A percentile compares a stretch with the other conserved stretches of the same genome.
Evolutionary conservation across 1,140 invertebrate species (phyloP).

Genomic region (Dryas iulia): DNA sequence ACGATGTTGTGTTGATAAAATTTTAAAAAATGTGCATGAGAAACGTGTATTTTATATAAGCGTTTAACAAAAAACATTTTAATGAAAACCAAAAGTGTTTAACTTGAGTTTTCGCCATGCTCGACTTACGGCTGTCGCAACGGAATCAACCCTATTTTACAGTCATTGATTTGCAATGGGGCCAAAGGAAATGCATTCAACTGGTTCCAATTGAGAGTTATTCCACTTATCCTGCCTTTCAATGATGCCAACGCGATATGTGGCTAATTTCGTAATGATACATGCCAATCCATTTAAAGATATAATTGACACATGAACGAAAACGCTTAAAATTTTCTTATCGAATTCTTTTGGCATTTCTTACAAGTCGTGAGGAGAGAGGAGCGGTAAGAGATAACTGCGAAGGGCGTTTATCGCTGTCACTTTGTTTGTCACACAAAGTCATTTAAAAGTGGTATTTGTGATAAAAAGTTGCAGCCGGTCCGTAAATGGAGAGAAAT

Average conservation of each 20-base stretch:
- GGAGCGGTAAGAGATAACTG: background rate
- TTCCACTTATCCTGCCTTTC: constrained; percentile 52
- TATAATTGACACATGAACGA: constrained; percentile 1
- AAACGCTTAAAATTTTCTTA: background rate
- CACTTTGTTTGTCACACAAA: constrained; percentile 15
- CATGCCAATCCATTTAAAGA: constrained; percentile 18
- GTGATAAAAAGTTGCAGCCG: constrained; percentile 41
- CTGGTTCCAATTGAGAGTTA: constrained; percentile 48
- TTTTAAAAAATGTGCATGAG: too few species aligned
- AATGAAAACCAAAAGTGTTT: background rate
- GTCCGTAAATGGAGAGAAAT: constrained; percentile 65
- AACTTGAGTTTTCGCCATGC: background rate
- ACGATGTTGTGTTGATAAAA: too few species aligned
- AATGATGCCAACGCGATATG: constrained; percentile 37
- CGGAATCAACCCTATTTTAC: constrained; percentile 26
- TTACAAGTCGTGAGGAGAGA: background rate
- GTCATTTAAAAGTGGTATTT: constrained; percentile 19
- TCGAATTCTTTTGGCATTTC: constrained; percentile 1
- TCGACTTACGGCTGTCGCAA: background rate
- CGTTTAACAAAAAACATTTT: too few species aligned
- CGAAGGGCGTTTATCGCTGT: background rate
- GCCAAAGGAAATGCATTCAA: constrained; percentile 49
- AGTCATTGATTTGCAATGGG: constrained; percentile 43
- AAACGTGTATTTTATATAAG: too few species aligned
- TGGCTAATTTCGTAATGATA: constrained; percentile 28